These are phyloP conservation scores for Platalea minor DNA, from an alignment of 2,797 vertebrate genomes.

Conservation along the genomic window DNA sequence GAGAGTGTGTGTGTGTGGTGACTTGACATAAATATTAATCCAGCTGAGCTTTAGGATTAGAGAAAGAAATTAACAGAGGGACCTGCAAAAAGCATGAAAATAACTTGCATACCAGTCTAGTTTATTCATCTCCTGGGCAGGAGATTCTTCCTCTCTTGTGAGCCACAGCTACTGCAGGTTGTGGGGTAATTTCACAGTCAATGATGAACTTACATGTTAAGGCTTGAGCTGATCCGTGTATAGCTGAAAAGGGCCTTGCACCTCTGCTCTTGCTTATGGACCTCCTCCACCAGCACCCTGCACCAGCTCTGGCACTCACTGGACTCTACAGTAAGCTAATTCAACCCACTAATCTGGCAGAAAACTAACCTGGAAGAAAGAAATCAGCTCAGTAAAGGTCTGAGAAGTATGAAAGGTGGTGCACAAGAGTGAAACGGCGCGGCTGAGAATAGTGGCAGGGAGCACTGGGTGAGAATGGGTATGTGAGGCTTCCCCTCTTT, in stretches of 20 bases:
- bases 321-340: background rate
- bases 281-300: background rate
- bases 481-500: background rate
- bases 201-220: background rate
- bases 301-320: background rate
- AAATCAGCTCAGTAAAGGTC: background rate
- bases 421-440: background rate
- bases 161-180: background rate
- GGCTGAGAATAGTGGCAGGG: background rate
- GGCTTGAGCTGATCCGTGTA: background rate
- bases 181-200: background rate
- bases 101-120: background rate
- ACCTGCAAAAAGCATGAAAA: background rate
- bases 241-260: background rate
- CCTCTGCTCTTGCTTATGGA: background rate
- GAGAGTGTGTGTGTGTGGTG: background rate
- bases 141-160: background rate
- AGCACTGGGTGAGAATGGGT: accelerated
- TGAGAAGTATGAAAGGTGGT: background rate
- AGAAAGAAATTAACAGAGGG: background rate
- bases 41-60: background rate
- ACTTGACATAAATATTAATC: slow-evolving; percentile 39
- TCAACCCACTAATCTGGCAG: background rate
- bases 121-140: background rate
- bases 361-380: background rate